Base-by-base conservation (phyloP, 2,888 invertebrate species). In the Schrankia costaestrigalis region DNA sequence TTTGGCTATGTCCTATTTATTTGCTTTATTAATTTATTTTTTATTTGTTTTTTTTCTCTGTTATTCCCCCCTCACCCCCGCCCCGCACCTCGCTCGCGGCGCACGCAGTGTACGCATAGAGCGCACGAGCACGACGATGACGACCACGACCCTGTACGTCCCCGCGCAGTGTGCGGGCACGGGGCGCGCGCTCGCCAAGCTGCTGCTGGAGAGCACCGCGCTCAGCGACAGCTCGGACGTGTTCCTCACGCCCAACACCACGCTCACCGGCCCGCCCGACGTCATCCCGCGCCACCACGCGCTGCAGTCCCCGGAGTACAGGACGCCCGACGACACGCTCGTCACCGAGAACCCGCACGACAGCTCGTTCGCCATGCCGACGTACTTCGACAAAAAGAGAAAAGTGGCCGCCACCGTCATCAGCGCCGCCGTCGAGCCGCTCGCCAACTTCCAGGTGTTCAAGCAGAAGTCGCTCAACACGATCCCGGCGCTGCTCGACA, bases 391-490 rank as follows among this genome's bases (percentile, higher is more conserved):
- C 58, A 72, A 70, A 56, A 85, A 84, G 63, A 64, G 56, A 33
- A 69, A 64, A 34, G 67, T 71, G 14, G 75, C 79, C 30, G 74
- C 68, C n/a, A 69, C 71, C n/a, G 49, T 68, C 30, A 63, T 71
- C 34, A 63, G 63, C 43, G 68, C 75, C 6, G 74, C 75, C 29
- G 83, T 76, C 5, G 69, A 77, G 41, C 86, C 86, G 36, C 74
- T 84, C 37, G 57, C 80, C 34, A 83, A 86, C 70, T 88, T 87
- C 66, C 87, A 81, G 27, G 66, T 83, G 8, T 78, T 84, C 63
- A 88, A 88, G 49, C 88, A 88, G 68, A 86, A 85, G 49, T 87
- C 87, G 12, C 71, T 86, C 4, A 87, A 79, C 64, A 85, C 85
- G 4, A 83, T 89, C 31, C 85, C 87, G 26, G 81, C 83, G 32